These are phyloP conservation scores for Parus major DNA, from an alignment of 2,113 vertebrate genomes.

Conservation along the genomic window DNA sequence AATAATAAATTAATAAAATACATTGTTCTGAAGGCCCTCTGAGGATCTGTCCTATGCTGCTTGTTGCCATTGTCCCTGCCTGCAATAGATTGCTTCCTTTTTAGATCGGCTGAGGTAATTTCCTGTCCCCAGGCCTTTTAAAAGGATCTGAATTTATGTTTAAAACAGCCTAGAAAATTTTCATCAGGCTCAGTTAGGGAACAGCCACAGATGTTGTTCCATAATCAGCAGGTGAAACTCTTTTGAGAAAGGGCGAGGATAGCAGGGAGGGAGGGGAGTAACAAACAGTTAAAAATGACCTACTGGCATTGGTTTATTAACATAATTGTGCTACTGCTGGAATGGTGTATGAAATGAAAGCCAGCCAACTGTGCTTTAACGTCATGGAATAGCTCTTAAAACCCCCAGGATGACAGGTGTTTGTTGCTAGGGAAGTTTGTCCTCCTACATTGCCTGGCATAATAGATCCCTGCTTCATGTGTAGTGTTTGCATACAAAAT, in stretches of 20 bases:
- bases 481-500: neutral
- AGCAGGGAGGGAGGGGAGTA: neutral
- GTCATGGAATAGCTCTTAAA: neutral
- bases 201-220: neutral
- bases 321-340: neutral
- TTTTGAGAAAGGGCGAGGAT: neutral
- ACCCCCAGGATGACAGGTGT: neutral
- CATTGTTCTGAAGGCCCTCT: neutral
- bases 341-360: neutral
- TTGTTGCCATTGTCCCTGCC: neutral
- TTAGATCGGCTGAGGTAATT: neutral
- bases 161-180: neutral
- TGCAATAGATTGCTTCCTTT: neutral
- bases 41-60: neutral
- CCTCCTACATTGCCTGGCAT: neutral
- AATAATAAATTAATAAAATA: neutral
- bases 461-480: neutral
- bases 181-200: neutral
- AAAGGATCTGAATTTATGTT: neutral
- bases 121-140: neutral
- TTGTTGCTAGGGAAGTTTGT: slow-evolving; percentile 20
- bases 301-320: neutral
- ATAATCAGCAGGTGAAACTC: neutral
- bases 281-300: neutral
- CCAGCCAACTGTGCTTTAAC: neutral